Evolutionary conservation across 2,797 vertebrate genomes (phyloP).

Genomic region (Sebastes itinus): DNA sequence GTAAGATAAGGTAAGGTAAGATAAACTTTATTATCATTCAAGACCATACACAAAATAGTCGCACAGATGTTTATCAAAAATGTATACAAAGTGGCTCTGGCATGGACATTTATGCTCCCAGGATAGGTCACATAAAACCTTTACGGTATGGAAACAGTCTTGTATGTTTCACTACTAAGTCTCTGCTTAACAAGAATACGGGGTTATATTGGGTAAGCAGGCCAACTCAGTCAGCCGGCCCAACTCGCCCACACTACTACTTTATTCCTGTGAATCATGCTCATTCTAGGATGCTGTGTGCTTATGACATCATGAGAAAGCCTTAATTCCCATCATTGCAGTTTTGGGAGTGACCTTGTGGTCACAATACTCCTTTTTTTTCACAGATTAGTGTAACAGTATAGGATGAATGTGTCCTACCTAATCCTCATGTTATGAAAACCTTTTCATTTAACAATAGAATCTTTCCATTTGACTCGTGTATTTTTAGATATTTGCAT

Average conservation of each 20-base stretch:
- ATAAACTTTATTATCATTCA: neutral
- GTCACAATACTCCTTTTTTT: neutral
- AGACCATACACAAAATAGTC: neutral
- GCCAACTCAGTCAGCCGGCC: neutral
- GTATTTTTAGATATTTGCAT: neutral
- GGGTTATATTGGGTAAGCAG: neutral
- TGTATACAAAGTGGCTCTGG: neutral
- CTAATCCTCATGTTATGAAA: neutral
- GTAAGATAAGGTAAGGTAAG: neutral
- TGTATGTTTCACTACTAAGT: neutral
- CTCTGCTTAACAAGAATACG: neutral
- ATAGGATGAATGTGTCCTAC: neutral
- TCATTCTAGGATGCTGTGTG: neutral
- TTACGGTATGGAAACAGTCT: neutral
- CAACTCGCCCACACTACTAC: neutral
- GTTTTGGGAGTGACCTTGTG: neutral
- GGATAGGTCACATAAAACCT: neutral
- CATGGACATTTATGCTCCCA: neutral
- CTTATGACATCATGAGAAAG: slow-evolving; percentile 21
- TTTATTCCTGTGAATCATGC: slow-evolving; percentile 23
- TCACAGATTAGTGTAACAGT: neutral
- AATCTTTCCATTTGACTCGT: neutral
- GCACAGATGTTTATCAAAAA: neutral
- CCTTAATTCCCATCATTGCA: slow-evolving; percentile 8
- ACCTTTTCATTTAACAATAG: neutral